Evolutionary conservation across 2,888 invertebrate genomes (phyloP), one percentile per base, ranked within the genome.

Genomic region (Parnassius apollo): DNA sequence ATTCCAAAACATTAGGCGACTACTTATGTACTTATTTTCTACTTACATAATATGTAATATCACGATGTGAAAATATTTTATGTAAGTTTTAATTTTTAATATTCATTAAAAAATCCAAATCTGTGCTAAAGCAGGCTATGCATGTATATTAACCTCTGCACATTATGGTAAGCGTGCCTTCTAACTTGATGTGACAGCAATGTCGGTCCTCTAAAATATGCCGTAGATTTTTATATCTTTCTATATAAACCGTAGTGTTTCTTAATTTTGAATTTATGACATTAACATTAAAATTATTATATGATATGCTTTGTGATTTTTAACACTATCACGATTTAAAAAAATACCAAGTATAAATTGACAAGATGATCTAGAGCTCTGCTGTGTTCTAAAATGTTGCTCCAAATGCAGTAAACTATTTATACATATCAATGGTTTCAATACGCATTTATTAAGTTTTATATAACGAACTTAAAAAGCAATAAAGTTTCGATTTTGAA

Each of bases 221-320:
- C 62, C 54, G 65, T 69, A 71, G 69, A 69, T 70, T 71, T 69
- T 71, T 69, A 70, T 71, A 71, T 70, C 62, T 65, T 63, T 67
- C 59, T 71, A 67, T 57, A 42, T 22, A 59, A 58, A 22, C 9
- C 42, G 25, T 54, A 58, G 12, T 42, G n/a, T 57, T 42, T 25
- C 11, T 22, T 46, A 12, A 55, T 22, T 13, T 55, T 18, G 22
- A 42, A 22, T 7, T 35, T 7, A 35, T 35, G 35, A 35, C 35
- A 7, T 55, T 53, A 4, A 53, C 45, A 18, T 49, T 7, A 13
- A 49, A 13, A 8, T 49, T 8, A 49, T n/a, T 49, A 13, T 49
- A 13, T 48, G 45, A 9, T n/a, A n/a, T 7, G 49, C 9, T 7
- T 49, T 8, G 9, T 49, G 13, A 49, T n/a, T 49, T 13, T 48